phyloP scores from a whole-genome alignment of 53 echinoderm and acorn worm species.

The Henricia sp. region DNA sequence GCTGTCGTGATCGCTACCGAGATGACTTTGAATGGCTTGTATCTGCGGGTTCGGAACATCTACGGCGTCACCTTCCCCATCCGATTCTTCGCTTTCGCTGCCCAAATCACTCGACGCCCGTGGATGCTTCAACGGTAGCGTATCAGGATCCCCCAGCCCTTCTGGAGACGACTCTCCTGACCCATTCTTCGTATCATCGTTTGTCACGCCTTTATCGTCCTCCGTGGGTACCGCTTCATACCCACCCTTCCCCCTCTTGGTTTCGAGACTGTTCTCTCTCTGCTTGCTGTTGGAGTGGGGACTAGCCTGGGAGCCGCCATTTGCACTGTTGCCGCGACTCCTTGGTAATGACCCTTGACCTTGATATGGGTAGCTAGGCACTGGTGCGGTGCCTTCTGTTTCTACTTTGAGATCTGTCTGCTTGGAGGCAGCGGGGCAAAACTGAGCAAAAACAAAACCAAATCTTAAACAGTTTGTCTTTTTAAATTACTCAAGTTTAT shows the following conservation, averaged over 20 bases:
- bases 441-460: slow-evolving; percentile 19
- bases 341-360: slow-evolving; percentile 40
- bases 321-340: slow-evolving; percentile 16
- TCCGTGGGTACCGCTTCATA: slow-evolving; percentile 65
- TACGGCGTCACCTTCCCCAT: slow-evolving; percentile 64
- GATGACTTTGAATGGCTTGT: slow-evolving; percentile 74
- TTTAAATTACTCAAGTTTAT: no score
- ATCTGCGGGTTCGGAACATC: slow-evolving; percentile 78
- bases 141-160: slow-evolving; percentile 54
- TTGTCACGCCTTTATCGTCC: no score
- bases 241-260: slow-evolving; percentile 32
- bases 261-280: not conserved
- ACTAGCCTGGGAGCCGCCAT: slow-evolving; percentile 58
- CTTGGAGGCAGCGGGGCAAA: not conserved
- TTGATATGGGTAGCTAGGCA: not conserved
- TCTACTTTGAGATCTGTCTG: slow-evolving; percentile 17
- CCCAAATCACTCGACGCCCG: slow-evolving; percentile 33
- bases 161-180: slow-evolving; percentile 9
- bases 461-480: no score
- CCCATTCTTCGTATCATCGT: no score
- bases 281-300: slow-evolving; percentile 64
- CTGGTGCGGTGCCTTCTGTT: not conserved
- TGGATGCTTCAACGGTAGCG: slow-evolving; percentile 40
- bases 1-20: slow-evolving; percentile 67
- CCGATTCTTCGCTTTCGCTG: slow-evolving; percentile 53